Conservation (phyloP, 1,140 invertebrate genomes). For the Philotrypesis tridentata region DNA sequence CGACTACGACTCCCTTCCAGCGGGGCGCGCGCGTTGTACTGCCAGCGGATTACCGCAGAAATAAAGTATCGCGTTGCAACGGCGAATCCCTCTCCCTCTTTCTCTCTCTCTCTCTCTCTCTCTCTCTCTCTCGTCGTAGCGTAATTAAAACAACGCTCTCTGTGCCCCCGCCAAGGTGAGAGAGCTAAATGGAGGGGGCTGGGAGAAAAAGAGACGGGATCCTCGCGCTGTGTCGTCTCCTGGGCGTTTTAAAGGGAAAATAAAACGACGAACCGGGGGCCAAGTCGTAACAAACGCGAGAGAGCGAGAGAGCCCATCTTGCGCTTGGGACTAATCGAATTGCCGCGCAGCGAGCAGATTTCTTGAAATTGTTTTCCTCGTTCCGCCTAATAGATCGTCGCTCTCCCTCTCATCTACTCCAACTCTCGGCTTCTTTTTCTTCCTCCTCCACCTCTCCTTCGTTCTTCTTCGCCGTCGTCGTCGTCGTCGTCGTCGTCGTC, state of each 20-base stretch:
- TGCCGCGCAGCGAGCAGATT: conserved; percentile 67
- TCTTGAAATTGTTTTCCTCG: conserved; percentile 73
- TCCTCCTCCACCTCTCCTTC: neutral
- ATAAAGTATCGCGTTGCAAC: conserved; percentile 65
- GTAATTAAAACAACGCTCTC: conserved; percentile 65
- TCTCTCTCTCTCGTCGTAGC: no score
- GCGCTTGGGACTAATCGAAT: conserved; percentile 70
- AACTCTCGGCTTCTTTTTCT: neutral
- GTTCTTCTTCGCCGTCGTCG: no score
- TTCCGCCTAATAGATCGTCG: conserved; percentile 56
- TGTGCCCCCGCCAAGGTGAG: conserved; percentile 1
- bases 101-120: no score
- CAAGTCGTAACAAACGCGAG: conserved; percentile 61
- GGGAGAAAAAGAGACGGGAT: conserved; percentile 28
- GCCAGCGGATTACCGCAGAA: conserved; percentile 61
- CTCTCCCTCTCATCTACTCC: neutral
- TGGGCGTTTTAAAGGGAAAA: conserved; percentile 54
- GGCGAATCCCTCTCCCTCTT: conserved; percentile 42
- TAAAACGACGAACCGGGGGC: conserved; percentile 55
- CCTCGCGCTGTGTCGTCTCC: conserved; percentile 35
- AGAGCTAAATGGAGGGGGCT: conserved; percentile 19
- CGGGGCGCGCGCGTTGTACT: conserved; percentile 1
- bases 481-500: no score
- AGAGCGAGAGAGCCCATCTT: conserved; percentile 67
- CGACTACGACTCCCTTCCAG: no score